Evolutionary conservation across 2,888 invertebrate genomes (phyloP).

Genomic region (Candidula unifasciata): DNA sequence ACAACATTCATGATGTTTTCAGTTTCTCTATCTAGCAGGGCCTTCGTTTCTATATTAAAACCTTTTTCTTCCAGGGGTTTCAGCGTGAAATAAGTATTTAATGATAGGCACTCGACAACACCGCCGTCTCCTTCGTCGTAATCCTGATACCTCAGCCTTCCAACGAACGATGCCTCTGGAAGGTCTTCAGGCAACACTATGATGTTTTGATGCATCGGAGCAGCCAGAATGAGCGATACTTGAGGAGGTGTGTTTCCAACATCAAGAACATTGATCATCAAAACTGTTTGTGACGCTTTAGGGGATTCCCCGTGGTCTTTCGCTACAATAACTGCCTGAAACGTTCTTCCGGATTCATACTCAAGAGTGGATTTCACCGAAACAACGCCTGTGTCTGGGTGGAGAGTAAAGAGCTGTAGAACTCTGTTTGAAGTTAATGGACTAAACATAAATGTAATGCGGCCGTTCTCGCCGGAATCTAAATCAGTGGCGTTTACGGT

Average conservation of each 20-base stretch:
- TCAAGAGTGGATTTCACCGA: slow-evolving; percentile 53
- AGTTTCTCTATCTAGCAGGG: slow-evolving; percentile 60
- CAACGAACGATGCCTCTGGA: slow-evolving; percentile 62
- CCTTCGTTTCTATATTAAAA: slow-evolving; percentile 53
- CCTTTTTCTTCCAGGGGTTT: slow-evolving; percentile 52
- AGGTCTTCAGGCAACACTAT: slow-evolving; percentile 60
- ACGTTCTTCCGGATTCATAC: slow-evolving; percentile 54
- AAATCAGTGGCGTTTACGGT: slow-evolving; percentile 87
- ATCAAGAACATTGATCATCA: slow-evolving; percentile 81
- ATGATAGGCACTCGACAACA: slow-evolving; percentile 59
- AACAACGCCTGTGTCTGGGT: slow-evolving; percentile 57
- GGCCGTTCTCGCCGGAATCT: slow-evolving; percentile 88
- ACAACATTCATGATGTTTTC: slow-evolving; percentile 55
- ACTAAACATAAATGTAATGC: slow-evolving; percentile 77
- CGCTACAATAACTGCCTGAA: slow-evolving; percentile 56
- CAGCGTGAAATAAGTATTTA: slow-evolving; percentile 53
- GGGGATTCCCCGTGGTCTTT: slow-evolving; percentile 56
- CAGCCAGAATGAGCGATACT: slow-evolving; percentile 51
- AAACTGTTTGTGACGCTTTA: slow-evolving; percentile 53
- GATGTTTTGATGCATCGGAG: slow-evolving; percentile 41
- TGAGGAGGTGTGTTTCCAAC: slow-evolving; percentile 96
- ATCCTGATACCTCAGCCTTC: slow-evolving; percentile 66
- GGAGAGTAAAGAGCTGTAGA: slow-evolving; percentile 52
- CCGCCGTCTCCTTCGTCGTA: slow-evolving; percentile 64
- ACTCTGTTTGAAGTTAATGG: slow-evolving; percentile 48